Evolutionary conservation across 2,113 vertebrate species (phyloP), one percentile per base, ranked within the genome.

Genomic region (Boleophthalmus pectinirostris): DNA sequence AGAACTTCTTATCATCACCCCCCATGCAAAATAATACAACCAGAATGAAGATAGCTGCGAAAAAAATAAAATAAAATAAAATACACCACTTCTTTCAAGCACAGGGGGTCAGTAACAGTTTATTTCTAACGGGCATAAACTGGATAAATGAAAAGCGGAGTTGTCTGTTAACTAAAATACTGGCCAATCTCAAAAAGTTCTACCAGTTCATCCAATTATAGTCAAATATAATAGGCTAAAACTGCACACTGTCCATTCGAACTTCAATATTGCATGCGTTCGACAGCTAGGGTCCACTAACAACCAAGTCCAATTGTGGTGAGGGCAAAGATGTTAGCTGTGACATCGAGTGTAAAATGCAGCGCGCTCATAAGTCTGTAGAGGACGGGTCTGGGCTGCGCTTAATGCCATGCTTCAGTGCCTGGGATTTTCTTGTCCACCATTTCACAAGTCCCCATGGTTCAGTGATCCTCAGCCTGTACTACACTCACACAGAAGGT

Each of bases 381-480:
- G 18, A 64, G 7, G 8, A 69, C 0, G 0, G 64, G 58, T 24
- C 53, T 29, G 29, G 23, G 51, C 24, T 23, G 64, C 38, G 23
- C 72, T 70, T 73, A 63, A 53, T 72, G 73, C 63, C 53, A 57
- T 24, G 69, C 73, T 72, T 69, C 20, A 11, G 46, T 58, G 56
- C 71, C 54, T 47, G 10, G 14, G 75, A 54, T 67, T 74, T 77
- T 64, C 65, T 72, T 69, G 70, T 69, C 73, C 75, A 53, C 73
- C 60, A 66, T 69, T 80, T 67, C 72, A 70, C 78, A 78, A 72
- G 60, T 78, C 47, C 68, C 72, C 1, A 69, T 0, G 71, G 81
- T 84, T 86, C 70, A 86, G 66, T 45, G 67, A 13, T 16, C 80
- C 77, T 51, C 72, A 77, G 79, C 66, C 70, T 67, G 85, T 20